Conservation (phyloP, 2,888 invertebrate genomes). For the Drosophila picticornis region DNA sequence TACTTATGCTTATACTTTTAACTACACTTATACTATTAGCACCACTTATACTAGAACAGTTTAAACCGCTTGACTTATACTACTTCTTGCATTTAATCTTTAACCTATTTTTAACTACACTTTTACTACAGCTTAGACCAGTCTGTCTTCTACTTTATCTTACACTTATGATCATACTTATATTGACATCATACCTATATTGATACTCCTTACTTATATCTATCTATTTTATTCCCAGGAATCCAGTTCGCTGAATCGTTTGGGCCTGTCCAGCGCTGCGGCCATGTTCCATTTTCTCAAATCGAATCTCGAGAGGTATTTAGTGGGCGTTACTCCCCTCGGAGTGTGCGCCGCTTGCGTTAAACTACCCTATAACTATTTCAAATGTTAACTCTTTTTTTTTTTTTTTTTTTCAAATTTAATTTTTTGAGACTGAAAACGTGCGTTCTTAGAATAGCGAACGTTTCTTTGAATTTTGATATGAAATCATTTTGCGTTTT, state of each 20-base stretch:
- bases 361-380: constrained; percentile 30
- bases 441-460: constrained; percentile 63
- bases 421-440: constrained; percentile 41
- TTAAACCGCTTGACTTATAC: background rate
- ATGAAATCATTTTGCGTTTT: constrained; percentile 26
- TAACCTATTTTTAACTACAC: background rate
- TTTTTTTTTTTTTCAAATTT: constrained; percentile 22
- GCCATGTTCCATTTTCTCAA: constrained; percentile 86
- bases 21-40: background rate
- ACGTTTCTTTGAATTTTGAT: constrained; percentile 48
- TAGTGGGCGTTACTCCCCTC: constrained; percentile 40
- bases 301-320: constrained; percentile 82
- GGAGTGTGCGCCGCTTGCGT: constrained; percentile 74
- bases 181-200: background rate
- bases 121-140: background rate
- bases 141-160: background rate
- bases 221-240: constrained; percentile 86
- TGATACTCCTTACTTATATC: background rate
- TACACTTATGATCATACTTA: background rate
- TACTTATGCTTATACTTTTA: constrained; percentile 3
- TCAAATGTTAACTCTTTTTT: constrained; percentile 5
- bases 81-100: background rate
- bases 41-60: background rate
- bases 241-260: constrained; percentile 89
- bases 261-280: constrained; percentile 87